phyloP scores from a whole-genome alignment of 1,140 invertebrate genomes.

The Pachypeltis micranthus region DNA sequence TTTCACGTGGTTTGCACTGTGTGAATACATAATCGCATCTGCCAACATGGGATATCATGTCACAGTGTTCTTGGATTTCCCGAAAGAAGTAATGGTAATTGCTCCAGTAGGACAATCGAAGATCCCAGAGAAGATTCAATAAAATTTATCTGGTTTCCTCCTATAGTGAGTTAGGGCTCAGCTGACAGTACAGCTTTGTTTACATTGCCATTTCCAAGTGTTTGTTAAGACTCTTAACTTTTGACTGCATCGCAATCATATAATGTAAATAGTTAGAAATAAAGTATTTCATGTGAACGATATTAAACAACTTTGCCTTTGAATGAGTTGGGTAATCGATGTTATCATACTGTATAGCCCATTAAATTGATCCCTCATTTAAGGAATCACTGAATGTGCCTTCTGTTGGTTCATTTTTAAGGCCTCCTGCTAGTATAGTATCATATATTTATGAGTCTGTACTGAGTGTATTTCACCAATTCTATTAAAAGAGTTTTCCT shows the following conservation, averaged over 20 bases:
- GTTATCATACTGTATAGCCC: neutral
- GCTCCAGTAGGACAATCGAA: slow-evolving; percentile 33
- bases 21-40: slow-evolving; percentile 79
- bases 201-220: neutral
- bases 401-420: slow-evolving; percentile 2
- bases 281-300: neutral
- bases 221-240: neutral
- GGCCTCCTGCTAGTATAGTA: too few relatives aligned
- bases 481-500: too few relatives aligned
- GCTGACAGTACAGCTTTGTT: neutral
- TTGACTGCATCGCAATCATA: neutral
- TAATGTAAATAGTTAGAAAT: neutral
- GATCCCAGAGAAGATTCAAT: slow-evolving; percentile 31
- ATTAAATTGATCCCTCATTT: neutral
- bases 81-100: slow-evolving; percentile 63
- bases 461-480: too few relatives aligned
- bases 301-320: neutral
- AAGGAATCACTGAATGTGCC: neutral
- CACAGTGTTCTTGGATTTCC: slow-evolving; percentile 74
- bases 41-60: slow-evolving; percentile 87
- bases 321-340: neutral
- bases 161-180: neutral
- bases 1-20: slow-evolving; percentile 86
- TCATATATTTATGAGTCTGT: too few relatives aligned
- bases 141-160: neutral